A percentile compares a stretch with the other conserved stretches of the same genome.
Conservation (phyloP, 2,888 invertebrate genomes). For the Metallyticus violacea region DNA sequence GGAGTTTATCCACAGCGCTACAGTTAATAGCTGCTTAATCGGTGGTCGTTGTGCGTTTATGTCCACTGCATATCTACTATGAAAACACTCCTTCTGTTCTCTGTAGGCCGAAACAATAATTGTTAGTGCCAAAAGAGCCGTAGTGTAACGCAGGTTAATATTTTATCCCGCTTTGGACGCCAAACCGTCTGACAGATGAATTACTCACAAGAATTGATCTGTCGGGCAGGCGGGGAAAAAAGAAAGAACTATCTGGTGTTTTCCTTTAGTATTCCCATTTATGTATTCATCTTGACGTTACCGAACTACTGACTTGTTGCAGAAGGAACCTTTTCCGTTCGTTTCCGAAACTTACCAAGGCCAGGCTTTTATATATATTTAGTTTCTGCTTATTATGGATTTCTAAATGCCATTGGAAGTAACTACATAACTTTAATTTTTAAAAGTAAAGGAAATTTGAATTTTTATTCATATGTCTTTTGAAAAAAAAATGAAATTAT, state of each 20-base stretch:
- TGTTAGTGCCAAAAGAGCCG: neutral
- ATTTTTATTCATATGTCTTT: no score
- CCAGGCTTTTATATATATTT: no score
- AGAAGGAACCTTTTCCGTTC: neutral
- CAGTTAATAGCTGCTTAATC: neutral
- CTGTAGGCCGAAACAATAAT: neutral
- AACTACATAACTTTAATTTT: no score
- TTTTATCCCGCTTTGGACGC: conserved; percentile 17
- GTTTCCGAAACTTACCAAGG: neutral
- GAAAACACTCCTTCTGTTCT: neutral
- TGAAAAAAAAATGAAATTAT: no score
- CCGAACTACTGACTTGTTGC: neutral
- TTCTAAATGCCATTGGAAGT: no score
- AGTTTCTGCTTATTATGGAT: no score
- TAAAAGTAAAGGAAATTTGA: no score
- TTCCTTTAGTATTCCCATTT: neutral
- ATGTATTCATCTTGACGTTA: neutral
- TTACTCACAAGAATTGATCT: conserved; percentile 27
- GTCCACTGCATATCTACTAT: neutral
- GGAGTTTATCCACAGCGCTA: neutral
- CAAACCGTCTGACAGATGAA: conserved; percentile 20
- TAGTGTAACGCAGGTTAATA: neutral
- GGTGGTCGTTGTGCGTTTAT: neutral
- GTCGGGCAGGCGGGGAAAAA: neutral
- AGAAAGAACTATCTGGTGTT: neutral